phyloP scores from a whole-genome alignment of 1,140 invertebrate genomes.

The Akabosia matsudoensis region DNA sequence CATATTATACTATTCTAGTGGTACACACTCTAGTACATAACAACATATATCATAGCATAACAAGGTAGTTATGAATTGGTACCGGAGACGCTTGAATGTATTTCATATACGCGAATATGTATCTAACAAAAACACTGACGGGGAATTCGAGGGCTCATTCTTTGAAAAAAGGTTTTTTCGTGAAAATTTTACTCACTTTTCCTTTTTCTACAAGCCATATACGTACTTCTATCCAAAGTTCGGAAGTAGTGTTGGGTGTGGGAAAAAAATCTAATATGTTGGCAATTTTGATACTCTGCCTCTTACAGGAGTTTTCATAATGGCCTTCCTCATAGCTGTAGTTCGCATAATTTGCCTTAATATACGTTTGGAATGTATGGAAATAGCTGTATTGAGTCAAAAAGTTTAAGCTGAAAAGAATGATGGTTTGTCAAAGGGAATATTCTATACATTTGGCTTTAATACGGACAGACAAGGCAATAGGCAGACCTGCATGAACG shows the following conservation, averaged over 20 bases:
- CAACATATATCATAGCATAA: no score
- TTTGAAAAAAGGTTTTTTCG: neutral
- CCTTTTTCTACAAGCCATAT: constrained; percentile 7
- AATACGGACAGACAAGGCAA: no score
- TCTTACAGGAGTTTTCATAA: constrained; percentile 9
- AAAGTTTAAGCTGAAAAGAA: neutral
- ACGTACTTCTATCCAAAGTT: neutral
- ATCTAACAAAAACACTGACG: neutral
- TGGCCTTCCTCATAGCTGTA: constrained; percentile 7
- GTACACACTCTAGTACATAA: no score
- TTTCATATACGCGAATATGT: neutral
- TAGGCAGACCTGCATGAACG: neutral
- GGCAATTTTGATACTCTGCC: neutral
- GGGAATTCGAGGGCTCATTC: neutral
- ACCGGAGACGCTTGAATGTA: neutral
- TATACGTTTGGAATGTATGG: neutral
- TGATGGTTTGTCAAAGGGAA: neutral
- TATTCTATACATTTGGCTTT: neutral
- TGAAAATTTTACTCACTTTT: neutral
- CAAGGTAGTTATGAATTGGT: neutral
- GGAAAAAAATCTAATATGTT: neutral
- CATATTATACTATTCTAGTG: neutral
- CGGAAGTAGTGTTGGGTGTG: neutral
- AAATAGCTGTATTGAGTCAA: neutral
- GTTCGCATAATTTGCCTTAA: neutral